Evolutionary conservation across 1,140 invertebrate genomes (phyloP).

Genomic region (Lepidurus arcticus): DNA sequence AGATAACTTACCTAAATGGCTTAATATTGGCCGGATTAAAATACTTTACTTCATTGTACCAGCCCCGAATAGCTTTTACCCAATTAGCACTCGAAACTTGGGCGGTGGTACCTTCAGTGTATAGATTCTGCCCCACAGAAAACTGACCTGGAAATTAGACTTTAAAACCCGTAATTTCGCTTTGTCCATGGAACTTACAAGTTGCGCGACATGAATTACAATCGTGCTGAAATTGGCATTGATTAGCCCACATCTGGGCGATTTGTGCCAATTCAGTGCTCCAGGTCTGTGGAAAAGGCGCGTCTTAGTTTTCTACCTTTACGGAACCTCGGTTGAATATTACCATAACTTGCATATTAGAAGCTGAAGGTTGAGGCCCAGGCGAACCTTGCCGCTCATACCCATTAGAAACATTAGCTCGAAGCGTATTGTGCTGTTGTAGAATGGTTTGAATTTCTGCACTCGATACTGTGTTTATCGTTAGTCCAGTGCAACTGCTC

Average conservation of each 20-base stretch:
- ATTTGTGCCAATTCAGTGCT: constrained; percentile 44
- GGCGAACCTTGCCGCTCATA: constrained; percentile 54
- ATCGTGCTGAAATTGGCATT: constrained; percentile 45
- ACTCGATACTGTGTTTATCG: background rate
- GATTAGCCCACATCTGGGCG: constrained; percentile 46
- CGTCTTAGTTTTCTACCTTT: too few species aligned
- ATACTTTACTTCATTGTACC: background rate
- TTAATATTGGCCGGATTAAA: constrained; percentile 12
- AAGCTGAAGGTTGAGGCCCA: constrained; percentile 62
- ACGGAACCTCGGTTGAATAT: constrained; percentile 33
- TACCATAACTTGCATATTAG: constrained; percentile 75
- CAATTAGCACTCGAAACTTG: background rate
- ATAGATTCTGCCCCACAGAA: background rate
- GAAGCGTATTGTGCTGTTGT: constrained; percentile 67
- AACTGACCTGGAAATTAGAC: background rate
- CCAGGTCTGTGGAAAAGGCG: constrained; percentile 40
- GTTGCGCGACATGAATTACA: constrained; percentile 27
- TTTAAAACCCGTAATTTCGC: too few species aligned
- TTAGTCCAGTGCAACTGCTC: background rate
- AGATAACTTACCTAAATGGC: constrained; percentile 34
- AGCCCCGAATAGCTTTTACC: background rate
- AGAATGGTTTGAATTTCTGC: constrained; percentile 25
- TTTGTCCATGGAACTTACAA: constrained; percentile 7
- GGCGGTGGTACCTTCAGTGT: background rate
- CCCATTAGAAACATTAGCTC: constrained; percentile 70